Evolutionary conservation across 2,113 vertebrate genomes (phyloP), one percentile per base, ranked within the genome.

Genomic region (Myanophis thanlyinensis): DNA sequence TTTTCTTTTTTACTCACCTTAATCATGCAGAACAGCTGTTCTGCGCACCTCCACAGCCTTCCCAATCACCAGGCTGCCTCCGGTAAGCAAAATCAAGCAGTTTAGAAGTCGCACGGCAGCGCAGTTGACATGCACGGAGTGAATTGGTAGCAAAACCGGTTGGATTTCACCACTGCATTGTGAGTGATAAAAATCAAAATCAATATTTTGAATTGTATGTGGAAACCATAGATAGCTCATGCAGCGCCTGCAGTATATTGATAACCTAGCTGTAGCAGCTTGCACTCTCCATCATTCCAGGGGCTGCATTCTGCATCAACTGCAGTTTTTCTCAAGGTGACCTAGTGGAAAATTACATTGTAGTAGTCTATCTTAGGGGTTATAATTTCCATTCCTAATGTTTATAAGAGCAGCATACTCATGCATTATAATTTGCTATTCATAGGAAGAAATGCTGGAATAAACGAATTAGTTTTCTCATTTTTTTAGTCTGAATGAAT

Each of bases 391-490:
- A 40, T 80, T 40, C 3, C 35, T 40, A 80, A 40, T 80, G 5
- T 40, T 40, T 80, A 18, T 40, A 80, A 53, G 22, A 56, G 23
- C 18, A 59, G 11, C 40, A 40, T 73, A 73, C 44, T 44, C 47
- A 92, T 12, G 40, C n/a, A 73, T 88, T 51, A 49, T 15, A 51
- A 80, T 87, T 88, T 73, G 87, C 44, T 88, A 62, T 59, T 51
- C 30, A 22, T 15, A 4, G n/a, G 92, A 94, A 89, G 35, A 90
- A 5, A 51, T 44, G 53, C 30, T 93, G 92, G 7, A 47, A 90
- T 92, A n/a, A 85, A 90, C 25, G 84, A 89, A 91, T 25, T 0
- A 89, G n/a, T 6, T 88, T 94, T 95, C 62, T 88, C 52, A 20
- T 1, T 92, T 94, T 87, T 85, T 73, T 92, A 25, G 20, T 53